Base-by-base conservation (phyloP, 2,113 vertebrate species). In the Strigops habroptila region DNA sequence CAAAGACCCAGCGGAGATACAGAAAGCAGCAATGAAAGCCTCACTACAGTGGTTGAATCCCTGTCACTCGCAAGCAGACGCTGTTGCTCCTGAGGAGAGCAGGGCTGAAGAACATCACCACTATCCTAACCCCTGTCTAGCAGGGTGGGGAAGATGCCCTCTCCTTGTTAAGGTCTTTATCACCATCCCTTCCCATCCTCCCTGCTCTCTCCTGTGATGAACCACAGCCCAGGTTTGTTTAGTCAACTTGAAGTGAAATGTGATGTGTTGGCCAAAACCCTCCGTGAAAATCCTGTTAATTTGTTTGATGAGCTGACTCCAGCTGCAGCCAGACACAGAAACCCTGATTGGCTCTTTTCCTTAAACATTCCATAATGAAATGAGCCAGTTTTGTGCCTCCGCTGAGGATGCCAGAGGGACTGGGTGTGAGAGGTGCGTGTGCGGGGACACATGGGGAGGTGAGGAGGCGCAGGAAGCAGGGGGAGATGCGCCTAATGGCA, bases 281-380 rank as follows among this genome's bases (percentile, higher is more conserved):
- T 85, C 88, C 33, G 25, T n/a, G 94, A 94, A 71, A 93, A 96
- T 88, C 81, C 97, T 77, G 22, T 95, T 97, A 96, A 96, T 97
- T 97, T 93, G 78, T 91, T 96, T 97, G 93, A 96, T 94, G 80
- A 92, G 88, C 80, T 90, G 86, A 88, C 85, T 97, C 95, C 94
- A 97, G 92, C 91, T 95, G 93, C 91, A 97, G 93, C 64, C 95
- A 97, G 90, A 93, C 46, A 82, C 88, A 92, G 88, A 78, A 88
- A 53, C 4, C 82, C 64, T 96, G 94, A 94, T 96, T 95, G 94
- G 91, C 90, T 93, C 62, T 88, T 96, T 62, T 90, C 73, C 80
- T 82, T 24, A 6, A 52, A 14, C 28, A 78, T 84, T 91, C 65
- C 64, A 14, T 71, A 49, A 93, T 33, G 80, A 92, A 88, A 76